phyloP scores from a whole-genome alignment of 1,140 invertebrate species.

The Bicyclus anynana region DNA sequence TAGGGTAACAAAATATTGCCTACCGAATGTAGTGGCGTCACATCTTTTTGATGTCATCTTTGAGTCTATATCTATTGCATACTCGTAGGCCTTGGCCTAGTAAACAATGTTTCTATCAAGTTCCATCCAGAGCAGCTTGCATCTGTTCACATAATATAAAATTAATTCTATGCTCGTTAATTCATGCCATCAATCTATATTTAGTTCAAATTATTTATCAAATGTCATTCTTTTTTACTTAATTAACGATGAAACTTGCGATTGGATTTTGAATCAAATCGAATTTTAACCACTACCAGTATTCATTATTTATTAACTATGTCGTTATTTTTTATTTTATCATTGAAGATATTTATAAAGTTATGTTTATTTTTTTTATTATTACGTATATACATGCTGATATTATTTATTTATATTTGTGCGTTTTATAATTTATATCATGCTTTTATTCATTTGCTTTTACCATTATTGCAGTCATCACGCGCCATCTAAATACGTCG shows the following conservation, averaged over 20 bases:
- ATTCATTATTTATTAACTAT: no score
- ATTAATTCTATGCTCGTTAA: background rate
- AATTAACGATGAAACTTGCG: no score
- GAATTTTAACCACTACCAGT: no score
- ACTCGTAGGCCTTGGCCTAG: background rate
- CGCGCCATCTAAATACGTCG: conserved; percentile 43
- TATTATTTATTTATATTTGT: conserved; percentile 15
- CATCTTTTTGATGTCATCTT: background rate
- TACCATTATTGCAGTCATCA: conserved; percentile 42
- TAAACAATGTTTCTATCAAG: background rate
- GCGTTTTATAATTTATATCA: conserved; percentile 21
- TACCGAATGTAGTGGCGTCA: background rate
- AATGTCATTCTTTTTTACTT: no score
- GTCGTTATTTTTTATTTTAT: background rate
- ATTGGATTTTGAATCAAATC: no score
- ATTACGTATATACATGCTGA: no score
- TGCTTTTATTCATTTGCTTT: conserved; percentile 25
- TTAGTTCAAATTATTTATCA: no score
- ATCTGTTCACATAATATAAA: background rate
- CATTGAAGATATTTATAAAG: background rate
- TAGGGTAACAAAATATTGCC: no score
- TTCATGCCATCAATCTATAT: background rate
- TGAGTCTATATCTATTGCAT: background rate
- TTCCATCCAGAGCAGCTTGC: background rate
- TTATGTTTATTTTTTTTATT: conserved; percentile 9